A percentile compares a stretch with the other conserved stretches of the same genome.
Conservation (phyloP, 2,113 vertebrate genomes). For the Haemorhous mexicanus region DNA sequence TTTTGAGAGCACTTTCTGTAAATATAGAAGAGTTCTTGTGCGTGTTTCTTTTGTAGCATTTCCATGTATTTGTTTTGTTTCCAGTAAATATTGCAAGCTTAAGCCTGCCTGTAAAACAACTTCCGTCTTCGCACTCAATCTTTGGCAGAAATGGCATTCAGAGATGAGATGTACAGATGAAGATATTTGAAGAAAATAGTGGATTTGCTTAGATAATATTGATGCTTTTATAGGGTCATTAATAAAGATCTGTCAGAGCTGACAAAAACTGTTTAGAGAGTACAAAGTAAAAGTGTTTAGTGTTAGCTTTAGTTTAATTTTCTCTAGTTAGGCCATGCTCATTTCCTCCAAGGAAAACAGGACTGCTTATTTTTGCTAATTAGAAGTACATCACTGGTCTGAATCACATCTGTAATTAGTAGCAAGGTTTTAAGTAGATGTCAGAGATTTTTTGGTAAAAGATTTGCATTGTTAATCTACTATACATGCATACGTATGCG, state of each 20-base stretch:
- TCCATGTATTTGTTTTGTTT: not conserved
- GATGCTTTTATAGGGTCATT: slow-evolving; percentile 14
- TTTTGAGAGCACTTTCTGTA: not conserved
- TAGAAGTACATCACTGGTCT: slow-evolving; percentile 43
- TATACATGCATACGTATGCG: not conserved
- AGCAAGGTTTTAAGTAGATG: slow-evolving; percentile 16
- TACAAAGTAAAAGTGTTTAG: slow-evolving; percentile 13
- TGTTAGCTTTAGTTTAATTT: slow-evolving; percentile 15
- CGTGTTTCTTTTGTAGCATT: not conserved
- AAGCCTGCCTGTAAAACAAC: not conserved
- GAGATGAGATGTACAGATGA: slow-evolving; percentile 1
- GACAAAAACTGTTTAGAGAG: slow-evolving; percentile 2
- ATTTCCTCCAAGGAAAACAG: slow-evolving; percentile 32
- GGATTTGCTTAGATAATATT: slow-evolving; percentile 48
- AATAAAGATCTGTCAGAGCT: slow-evolving; percentile 41
- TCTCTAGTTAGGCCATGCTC: not conserved
- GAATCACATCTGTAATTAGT: slow-evolving; percentile 34
- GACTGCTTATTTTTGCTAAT: slow-evolving; percentile 60
- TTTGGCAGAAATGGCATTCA: not conserved
- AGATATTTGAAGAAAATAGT: slow-evolving; percentile 9
- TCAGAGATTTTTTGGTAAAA: not conserved
- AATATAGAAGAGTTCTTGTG: not conserved
- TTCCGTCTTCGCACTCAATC: not conserved
- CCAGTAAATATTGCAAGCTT: not conserved
- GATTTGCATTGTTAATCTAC: slow-evolving; percentile 24